These are phyloP conservation scores for Dexiosoma caninum DNA, from an alignment of 2,888 invertebrate species.

Conservation along the genomic window DNA sequence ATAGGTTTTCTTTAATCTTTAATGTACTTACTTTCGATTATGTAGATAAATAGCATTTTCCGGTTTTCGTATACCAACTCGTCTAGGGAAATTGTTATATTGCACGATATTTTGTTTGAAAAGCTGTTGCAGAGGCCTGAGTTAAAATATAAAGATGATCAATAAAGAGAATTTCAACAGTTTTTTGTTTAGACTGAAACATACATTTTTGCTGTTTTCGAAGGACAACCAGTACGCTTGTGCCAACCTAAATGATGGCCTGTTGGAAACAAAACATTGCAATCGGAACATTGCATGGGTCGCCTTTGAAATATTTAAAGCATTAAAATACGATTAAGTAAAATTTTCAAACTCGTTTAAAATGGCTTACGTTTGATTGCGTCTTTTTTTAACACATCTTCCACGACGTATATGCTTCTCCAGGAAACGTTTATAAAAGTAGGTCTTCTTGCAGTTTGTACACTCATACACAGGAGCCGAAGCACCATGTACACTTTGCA, in stretches of 20 bases:
- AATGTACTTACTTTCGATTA: slow-evolving; percentile 72
- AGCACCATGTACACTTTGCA: slow-evolving; percentile 76
- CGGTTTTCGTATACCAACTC: slow-evolving; percentile 69
- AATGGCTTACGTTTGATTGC: slow-evolving; percentile 75
- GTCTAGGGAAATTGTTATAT: slow-evolving; percentile 76
- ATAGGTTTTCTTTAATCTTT: neutral
- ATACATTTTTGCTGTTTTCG: slow-evolving; percentile 75
- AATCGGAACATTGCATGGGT: slow-evolving; percentile 77
- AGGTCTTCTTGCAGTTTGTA: slow-evolving; percentile 76
- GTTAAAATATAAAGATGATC: neutral
- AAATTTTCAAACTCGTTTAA: neutral
- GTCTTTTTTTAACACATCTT: slow-evolving; percentile 76
- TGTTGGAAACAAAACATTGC: slow-evolving; percentile 76
- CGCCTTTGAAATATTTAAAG: slow-evolving; percentile 68
- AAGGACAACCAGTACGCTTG: slow-evolving; percentile 77
- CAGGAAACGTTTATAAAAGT: slow-evolving; percentile 76
- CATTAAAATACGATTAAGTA: neutral
- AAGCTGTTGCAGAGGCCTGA: slow-evolving; percentile 75
- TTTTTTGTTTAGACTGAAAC: slow-evolving; percentile 12
- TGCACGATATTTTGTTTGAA: slow-evolving; percentile 77
- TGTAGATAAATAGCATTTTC: slow-evolving; percentile 74
- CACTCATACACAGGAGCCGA: slow-evolving; percentile 76
- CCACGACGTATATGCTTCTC: slow-evolving; percentile 77
- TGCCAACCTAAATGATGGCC: slow-evolving; percentile 78
- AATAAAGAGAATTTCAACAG: neutral